Evolutionary conservation across 2,797 vertebrate species (phyloP), one percentile per base, ranked within the genome.

Genomic region (Todus mexicanus): DNA sequence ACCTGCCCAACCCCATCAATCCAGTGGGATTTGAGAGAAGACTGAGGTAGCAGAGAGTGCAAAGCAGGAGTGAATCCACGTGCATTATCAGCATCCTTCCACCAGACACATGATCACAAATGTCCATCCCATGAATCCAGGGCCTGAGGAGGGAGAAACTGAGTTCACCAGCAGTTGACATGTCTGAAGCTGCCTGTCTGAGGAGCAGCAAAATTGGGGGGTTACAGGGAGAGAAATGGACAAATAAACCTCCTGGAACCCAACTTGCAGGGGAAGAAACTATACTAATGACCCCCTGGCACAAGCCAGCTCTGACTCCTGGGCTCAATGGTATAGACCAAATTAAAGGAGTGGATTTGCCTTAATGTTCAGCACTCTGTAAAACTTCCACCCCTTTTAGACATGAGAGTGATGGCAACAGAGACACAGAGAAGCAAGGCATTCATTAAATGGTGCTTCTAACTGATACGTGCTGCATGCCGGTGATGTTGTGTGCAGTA

Each of bases 401-500:
- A 17, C 31, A 14, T 14, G 19, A 64, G 73, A 10, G 19, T 0
- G 2, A 17, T 17, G 31, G 31, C 13, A 48, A 73, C 40, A n/a
- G 53, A 74, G 70, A 35, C 37, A 35, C 21, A 37, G 71, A 43
- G 31, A 37, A 50, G 37, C 12, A 37, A 26, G 21, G 6, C 35
- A 35, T 35, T 10, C n/a, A n/a, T 33, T 66, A 26, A 50, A 35
- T 8, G 8, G 8, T 66, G n/a, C n/a, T 74, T 64, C 81, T 10
- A 25, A 35, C 57, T 35, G 51, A 31, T 10, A 12, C 2, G 12
- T 5, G 2, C 43, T 37, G 53, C 63, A 45, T n/a, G 43, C 14
- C 35, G 50, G 31, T 4, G 1, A 20, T 3, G 1, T 6, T 26
- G 20, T 51, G 22, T 27, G 45, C 61, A 60, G 37, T 1, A 5